Evolutionary conservation across 2,797 vertebrate species (phyloP), one percentile per base, ranked within the genome.

Genomic region (Mastacembelus armatus): DNA sequence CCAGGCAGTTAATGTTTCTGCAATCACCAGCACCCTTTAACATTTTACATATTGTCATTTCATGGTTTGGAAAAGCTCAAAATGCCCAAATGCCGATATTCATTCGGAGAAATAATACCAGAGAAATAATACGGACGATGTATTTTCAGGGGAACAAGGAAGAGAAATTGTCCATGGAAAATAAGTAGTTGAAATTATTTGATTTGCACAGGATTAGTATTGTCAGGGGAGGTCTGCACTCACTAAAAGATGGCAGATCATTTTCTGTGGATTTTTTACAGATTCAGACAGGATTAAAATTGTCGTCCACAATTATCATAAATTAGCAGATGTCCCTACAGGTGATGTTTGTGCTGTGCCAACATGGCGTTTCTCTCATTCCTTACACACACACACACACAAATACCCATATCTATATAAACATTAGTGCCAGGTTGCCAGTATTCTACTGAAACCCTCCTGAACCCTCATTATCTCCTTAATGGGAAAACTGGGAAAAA

Each of bases 121-220:
- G 57, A 35, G 49, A 29, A 43, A 81, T 2, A n/a, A n/a, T n/a
- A n/a, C 44, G 12, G n/a, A 50, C 67, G 77, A 49, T 10, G 18
- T 38, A 33, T 51, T 64, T 70, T 26, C 36, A 36, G 21, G 21
- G 50, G 43, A 65, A 58, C 5, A 3, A 24, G 39, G 14, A 26
- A 51, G 71, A 64, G 16, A 39, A 66, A 72, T 18, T 24, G 36
- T 30, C 10, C 1, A 2, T 4, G 1, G n/a, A 60, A 51, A 64
- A 64, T 52, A 80, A 79, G 67, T 24, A 71, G 44, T 51, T 70
- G 67, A 75, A 79, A 67, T 19, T 24, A 29, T 38, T 77, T 54
- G 71, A 81, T 87, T 81, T 78, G 39, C 10, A 30, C 15, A 42
- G 68, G 77, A 83, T 87, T 85, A 82, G 2, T 18, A 9, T 43